phyloP scores from a whole-genome alignment of 2,113 vertebrate species.

The Oophaga pumilio region DNA sequence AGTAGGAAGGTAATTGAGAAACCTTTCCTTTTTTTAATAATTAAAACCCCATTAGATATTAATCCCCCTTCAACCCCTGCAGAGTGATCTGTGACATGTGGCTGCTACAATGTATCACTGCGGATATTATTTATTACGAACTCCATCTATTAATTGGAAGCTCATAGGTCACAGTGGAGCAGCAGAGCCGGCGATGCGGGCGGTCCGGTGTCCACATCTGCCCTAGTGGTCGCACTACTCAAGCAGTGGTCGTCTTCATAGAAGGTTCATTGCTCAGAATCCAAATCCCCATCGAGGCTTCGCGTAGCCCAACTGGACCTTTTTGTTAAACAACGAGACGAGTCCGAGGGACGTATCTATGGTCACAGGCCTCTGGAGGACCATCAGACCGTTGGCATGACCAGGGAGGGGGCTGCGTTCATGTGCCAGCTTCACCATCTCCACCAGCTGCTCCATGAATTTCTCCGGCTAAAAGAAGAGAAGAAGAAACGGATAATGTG shows the following conservation, averaged over 20 bases:
- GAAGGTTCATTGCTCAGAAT: not conserved
- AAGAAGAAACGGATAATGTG: not conserved
- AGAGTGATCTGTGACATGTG: not conserved
- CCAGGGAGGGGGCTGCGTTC: conserved; percentile 36
- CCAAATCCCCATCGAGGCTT: conserved; percentile 44
- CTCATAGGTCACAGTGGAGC: not conserved
- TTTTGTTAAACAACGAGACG: conserved; percentile 36
- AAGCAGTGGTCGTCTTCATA: not conserved
- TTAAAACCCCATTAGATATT: no score
- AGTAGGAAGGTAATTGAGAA: no score
- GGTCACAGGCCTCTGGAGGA: conserved; percentile 23
- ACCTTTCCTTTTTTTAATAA: no score
- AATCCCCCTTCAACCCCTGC: no score
- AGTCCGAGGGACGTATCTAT: conserved; percentile 46
- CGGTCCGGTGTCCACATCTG: not conserved
- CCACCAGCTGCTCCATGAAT: conserved; percentile 43
- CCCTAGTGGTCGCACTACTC: not conserved
- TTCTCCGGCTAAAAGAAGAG: not conserved
- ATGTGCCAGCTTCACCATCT: conserved; percentile 21
- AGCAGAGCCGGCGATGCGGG: not conserved
- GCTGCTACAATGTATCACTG: not conserved
- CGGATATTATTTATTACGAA: not conserved
- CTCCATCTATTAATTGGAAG: not conserved
- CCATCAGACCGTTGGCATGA: conserved; percentile 39
- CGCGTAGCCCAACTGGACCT: conserved; percentile 47